Evolutionary conservation across 2,888 invertebrate genomes (phyloP).

Genomic region (Trilocha varians): DNA sequence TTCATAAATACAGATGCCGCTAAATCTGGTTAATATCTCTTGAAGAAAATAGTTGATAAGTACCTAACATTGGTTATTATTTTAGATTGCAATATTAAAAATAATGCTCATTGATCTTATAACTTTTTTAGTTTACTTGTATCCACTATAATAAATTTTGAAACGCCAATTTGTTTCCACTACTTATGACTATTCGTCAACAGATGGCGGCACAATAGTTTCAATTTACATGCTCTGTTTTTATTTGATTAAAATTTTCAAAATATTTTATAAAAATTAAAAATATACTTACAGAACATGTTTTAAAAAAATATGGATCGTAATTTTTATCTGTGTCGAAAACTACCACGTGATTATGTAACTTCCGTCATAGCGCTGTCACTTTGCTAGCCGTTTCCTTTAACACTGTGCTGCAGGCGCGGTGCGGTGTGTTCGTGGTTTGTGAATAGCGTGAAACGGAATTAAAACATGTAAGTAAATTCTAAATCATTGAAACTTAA

Average conservation of each 20-base stretch:
- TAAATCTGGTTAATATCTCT: too few relatives aligned
- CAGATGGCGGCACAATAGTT: slow-evolving; percentile 2
- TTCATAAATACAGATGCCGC: too few relatives aligned
- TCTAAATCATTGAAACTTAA: slow-evolving; percentile 4
- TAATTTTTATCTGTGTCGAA: slow-evolving; percentile 22
- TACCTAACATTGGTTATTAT: too few relatives aligned
- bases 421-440: slow-evolving; percentile 60
- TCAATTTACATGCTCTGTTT: too few relatives aligned
- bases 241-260: too few relatives aligned
- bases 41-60: too few relatives aligned
- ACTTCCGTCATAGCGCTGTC: slow-evolving; percentile 53
- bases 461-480: slow-evolving; percentile 61
- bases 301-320: not conserved
- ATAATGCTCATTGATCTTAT: too few relatives aligned
- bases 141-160: too few relatives aligned
- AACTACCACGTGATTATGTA: slow-evolving; percentile 56
- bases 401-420: slow-evolving; percentile 63
- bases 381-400: slow-evolving; percentile 50
- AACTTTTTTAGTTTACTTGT: too few relatives aligned
- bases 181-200: not conserved
- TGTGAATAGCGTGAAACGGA: slow-evolving; percentile 51
- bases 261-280: not conserved
- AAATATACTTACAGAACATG: not conserved
- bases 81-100: too few relatives aligned
- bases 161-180: not conserved